A percentile compares a stretch with the other conserved stretches of the same genome.
These are phyloP conservation scores for Myrmecophaga tridactyla DNA, from an alignment of 2,113 vertebrate species.

Conservation along the genomic window DNA sequence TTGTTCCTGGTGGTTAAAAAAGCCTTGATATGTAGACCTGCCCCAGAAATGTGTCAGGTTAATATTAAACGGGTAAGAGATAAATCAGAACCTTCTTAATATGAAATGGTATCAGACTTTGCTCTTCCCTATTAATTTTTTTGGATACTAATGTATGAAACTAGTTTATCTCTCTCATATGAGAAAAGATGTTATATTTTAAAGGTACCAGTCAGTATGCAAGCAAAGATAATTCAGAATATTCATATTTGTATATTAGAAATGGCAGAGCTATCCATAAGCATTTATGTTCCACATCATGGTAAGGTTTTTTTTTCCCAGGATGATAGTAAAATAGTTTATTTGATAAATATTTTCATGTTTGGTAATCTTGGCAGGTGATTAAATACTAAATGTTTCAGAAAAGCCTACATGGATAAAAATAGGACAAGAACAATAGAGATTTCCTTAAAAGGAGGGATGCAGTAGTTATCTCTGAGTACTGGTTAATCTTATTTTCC, in stretches of 20 bases:
- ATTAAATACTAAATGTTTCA: neutral
- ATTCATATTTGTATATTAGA: neutral
- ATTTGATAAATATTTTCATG: neutral
- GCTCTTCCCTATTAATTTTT: neutral
- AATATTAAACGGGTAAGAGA: neutral
- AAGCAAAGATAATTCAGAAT: neutral
- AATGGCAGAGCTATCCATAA: neutral
- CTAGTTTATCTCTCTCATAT: neutral
- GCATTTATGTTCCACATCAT: neutral
- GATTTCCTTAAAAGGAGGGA: neutral
- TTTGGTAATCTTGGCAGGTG: neutral
- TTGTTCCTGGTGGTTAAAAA: neutral
- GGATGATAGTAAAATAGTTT: neutral
- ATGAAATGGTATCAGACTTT: neutral
- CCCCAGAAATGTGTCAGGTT: neutral
- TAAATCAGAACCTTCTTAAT: neutral
- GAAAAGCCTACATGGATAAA: neutral
- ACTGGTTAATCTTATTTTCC: neutral
- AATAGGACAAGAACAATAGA: neutral
- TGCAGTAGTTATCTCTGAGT: neutral
- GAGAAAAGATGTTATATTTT: neutral
- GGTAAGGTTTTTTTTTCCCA: neutral
- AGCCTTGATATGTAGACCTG: neutral
- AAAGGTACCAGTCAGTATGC: neutral
- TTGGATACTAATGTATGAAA: neutral